Evolutionary conservation across 2,888 invertebrate species (phyloP), one percentile per base, ranked within the genome.

Genomic region (Thysanoteuthis rhombus): DNA sequence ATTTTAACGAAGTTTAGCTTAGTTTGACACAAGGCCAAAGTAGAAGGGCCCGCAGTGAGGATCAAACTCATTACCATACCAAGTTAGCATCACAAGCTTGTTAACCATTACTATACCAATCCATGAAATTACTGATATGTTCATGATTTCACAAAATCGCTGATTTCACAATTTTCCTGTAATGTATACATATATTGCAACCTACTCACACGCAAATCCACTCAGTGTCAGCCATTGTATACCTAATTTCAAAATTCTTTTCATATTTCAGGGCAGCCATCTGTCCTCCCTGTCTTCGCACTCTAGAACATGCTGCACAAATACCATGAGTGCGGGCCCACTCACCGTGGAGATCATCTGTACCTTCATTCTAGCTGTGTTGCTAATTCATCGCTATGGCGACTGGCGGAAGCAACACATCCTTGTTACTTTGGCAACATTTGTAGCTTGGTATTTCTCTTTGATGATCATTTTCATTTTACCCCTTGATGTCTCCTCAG

Each of bases 381-480:
- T 98, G 94, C 97, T 99, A 93, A 97, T 99, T 92, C 99, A 99
- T 97, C 98, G 98, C 97, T 99, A 99, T 98, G 99, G 99, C 47
- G 99, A 99, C 97, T 98, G 99, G 97, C 98, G 98, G 97, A 98
- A 98, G 95, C 99, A 99, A 97, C 99, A 99, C 97, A 98, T 99
- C 95, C 97, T 99, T 95, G 99, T 99, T 89, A 99, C 99, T 5
- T 97, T 99, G 92, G 98, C 99, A 90, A 99, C 99, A 38, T 98
- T 99, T 93, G 98, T 99, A 95, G 99, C 99, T 94, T 99, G 99
- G 99, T 99, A 99, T 97, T 99, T 99, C 97, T 99, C 99, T 52
- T 98, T 99, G 97, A 98, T 99, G 96, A 99, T 99, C 96, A 99
- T 99, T 97, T 99, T 99, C 97, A 98, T 99, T 93, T 98, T 99